Conservation (phyloP, 2,888 invertebrate species). For the Brenthis daphne region DNA sequence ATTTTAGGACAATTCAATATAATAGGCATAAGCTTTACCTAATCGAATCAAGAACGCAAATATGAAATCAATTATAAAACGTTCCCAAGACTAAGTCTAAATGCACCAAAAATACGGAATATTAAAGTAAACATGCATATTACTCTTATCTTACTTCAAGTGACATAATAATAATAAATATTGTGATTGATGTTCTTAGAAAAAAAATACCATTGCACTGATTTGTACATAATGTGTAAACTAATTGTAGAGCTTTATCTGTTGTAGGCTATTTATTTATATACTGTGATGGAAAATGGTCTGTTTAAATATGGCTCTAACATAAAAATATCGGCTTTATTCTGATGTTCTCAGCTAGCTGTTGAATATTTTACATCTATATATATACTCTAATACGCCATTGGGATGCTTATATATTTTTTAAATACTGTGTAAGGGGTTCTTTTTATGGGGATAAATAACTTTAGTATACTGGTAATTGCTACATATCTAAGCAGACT, state of each 20-base stretch:
- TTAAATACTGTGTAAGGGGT: neutral
- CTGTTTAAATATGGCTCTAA: slow-evolving; percentile 34
- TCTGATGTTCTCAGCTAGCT: slow-evolving; percentile 1
- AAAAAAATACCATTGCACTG: slow-evolving; percentile 28
- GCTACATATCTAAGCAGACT: too few relatives aligned
- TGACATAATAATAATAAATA: neutral
- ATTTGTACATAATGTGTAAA: slow-evolving; percentile 74
- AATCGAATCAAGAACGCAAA: too few relatives aligned
- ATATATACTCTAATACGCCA: slow-evolving; percentile 18
- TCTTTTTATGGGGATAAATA: neutral
- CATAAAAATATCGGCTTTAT: slow-evolving; percentile 15
- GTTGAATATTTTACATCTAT: slow-evolving; percentile 6
- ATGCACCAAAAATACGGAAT: too few relatives aligned
- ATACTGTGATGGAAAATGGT: slow-evolving; percentile 41
- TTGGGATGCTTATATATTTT: slow-evolving; percentile 8
- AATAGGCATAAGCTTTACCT: too few relatives aligned
- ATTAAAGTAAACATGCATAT: too few relatives aligned
- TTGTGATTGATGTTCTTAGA: slow-evolving; percentile 11
- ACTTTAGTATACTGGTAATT: too few relatives aligned
- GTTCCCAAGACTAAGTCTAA: too few relatives aligned
- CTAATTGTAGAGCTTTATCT: slow-evolving; percentile 78
- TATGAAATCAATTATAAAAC: too few relatives aligned
- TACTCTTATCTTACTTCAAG: too few relatives aligned
- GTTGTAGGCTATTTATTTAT: slow-evolving; percentile 69
- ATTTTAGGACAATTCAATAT: too few relatives aligned